Evolutionary conservation across 2,113 vertebrate species (phyloP).

Genomic region (Chrysochloris asiatica): DNA sequence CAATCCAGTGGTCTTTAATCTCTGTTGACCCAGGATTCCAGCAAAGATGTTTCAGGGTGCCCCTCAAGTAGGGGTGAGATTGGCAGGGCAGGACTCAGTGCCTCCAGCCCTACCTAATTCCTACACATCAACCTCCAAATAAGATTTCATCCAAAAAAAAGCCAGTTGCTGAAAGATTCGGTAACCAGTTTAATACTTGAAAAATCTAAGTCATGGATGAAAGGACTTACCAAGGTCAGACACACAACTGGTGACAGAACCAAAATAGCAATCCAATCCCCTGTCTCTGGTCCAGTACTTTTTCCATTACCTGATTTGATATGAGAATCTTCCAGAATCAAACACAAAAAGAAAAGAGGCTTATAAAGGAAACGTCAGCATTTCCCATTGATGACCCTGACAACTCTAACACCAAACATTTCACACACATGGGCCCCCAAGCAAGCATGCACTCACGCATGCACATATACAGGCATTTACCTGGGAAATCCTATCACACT

Average conservation of each 20-base stretch:
- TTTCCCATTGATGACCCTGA: not conserved
- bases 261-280: not conserved
- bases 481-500: not conserved
- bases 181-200: not conserved
- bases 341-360: slow-evolving; percentile 12
- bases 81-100: not conserved
- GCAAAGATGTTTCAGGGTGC: not conserved
- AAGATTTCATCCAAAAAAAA: not conserved
- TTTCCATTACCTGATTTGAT: not conserved
- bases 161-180: not conserved
- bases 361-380: not conserved
- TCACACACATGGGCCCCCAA: too few relatives aligned
- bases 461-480: not conserved
- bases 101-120: not conserved
- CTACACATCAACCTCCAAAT: not conserved
- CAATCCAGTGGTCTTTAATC: not conserved
- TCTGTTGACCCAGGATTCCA: not conserved
- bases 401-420: not conserved
- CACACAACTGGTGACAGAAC: not conserved
- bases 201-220: not conserved
- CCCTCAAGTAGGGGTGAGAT: not conserved
- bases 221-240: slow-evolving; percentile 35
- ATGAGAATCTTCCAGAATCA: slow-evolving; percentile 11
- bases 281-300: not conserved
- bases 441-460: not conserved